Conservation (phyloP, 2,888 invertebrate species). For the Mesorhabditis spiculigera region DNA sequence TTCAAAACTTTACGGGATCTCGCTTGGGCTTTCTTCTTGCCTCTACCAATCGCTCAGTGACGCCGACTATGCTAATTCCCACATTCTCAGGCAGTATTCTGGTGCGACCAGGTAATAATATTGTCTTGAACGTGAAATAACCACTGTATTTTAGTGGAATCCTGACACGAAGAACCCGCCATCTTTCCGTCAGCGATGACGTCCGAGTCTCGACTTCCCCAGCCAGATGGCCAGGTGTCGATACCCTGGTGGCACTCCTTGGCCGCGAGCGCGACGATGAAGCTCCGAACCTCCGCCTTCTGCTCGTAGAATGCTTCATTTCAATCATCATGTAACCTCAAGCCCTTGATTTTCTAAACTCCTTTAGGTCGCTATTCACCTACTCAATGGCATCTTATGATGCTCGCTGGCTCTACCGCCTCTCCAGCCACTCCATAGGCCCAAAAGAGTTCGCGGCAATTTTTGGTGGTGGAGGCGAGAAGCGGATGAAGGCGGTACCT, state of each 20-base stretch:
- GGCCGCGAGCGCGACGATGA: slow-evolving; percentile 91
- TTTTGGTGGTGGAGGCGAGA: slow-evolving; percentile 85
- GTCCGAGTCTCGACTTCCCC: slow-evolving; percentile 40
- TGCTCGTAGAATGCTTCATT: slow-evolving; percentile 87
- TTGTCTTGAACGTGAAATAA: not conserved
- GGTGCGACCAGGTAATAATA: not conserved
- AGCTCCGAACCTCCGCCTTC: slow-evolving; percentile 80
- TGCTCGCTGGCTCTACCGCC: slow-evolving; percentile 79
- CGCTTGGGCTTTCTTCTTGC: slow-evolving; percentile 94
- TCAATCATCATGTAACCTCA: slow-evolving; percentile 67
- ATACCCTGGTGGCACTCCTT: slow-evolving; percentile 81
- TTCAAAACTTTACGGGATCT: slow-evolving; percentile 84
- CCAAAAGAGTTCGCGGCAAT: slow-evolving; percentile 76
- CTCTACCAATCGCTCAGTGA: slow-evolving; percentile 93
- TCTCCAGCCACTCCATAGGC: slow-evolving; percentile 78
- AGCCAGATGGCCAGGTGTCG: slow-evolving; percentile 79
- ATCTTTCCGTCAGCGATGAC: slow-evolving; percentile 19
- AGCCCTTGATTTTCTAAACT: slow-evolving; percentile 62
- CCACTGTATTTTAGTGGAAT: slow-evolving; percentile 16
- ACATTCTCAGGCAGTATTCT: not conserved
- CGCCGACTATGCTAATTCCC: slow-evolving; percentile 61
- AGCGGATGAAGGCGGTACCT: slow-evolving; percentile 65
- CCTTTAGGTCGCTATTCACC: slow-evolving; percentile 72
- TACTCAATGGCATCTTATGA: slow-evolving; percentile 90
- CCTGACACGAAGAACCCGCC: slow-evolving; percentile 26